These are phyloP conservation scores for Poecilia wingei DNA, from an alignment of 2,797 vertebrate species.

Conservation along the genomic window DNA sequence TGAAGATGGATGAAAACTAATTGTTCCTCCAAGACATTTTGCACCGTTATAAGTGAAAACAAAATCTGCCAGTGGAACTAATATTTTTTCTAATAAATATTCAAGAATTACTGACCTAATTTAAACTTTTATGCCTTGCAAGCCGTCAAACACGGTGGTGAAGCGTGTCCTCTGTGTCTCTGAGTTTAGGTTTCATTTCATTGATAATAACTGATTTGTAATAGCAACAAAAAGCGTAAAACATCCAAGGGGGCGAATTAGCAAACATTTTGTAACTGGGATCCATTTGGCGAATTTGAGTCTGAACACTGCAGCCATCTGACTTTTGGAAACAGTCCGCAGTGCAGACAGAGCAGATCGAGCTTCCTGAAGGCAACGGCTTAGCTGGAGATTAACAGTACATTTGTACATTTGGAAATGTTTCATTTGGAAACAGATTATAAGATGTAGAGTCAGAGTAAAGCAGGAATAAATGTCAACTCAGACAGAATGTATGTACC, in stretches of 20 bases:
- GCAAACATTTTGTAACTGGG: background rate
- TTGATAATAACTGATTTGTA: background rate
- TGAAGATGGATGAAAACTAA: too few species aligned
- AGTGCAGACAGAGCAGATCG: background rate
- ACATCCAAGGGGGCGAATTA: background rate
- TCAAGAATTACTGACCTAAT: too few species aligned
- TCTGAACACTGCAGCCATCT: background rate
- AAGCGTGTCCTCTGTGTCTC: background rate
- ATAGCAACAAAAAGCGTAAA: background rate
- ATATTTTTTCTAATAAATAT: too few species aligned
- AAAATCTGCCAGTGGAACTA: background rate
- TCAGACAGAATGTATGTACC: background rate
- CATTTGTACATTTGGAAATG: slow-evolving; percentile 2
- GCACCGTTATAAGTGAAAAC: background rate
- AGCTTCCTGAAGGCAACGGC: background rate
- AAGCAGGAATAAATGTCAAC: background rate
- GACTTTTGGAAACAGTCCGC: background rate
- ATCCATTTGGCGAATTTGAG: background rate
- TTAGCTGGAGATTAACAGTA: background rate
- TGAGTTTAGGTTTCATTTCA: background rate
- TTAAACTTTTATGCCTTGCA: too few species aligned
- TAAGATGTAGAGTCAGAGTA: background rate
- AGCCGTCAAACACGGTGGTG: too few species aligned
- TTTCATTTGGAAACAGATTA: background rate
- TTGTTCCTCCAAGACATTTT: too few species aligned